These are phyloP conservation scores for Drosophila tanythrix DNA, from an alignment of 2,888 invertebrate genomes.

Conservation along the genomic window DNA sequence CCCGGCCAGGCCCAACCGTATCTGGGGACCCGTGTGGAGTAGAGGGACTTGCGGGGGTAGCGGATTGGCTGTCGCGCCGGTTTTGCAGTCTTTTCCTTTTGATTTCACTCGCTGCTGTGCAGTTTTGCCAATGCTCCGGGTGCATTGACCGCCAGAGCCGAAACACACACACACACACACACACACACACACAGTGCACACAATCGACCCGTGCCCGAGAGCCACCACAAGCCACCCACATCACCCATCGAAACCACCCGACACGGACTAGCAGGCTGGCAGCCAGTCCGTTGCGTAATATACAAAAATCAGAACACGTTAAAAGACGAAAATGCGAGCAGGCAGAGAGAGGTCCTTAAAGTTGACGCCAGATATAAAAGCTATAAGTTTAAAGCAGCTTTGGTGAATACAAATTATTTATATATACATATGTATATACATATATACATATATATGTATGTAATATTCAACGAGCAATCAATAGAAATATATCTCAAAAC, in stretches of 20 bases:
- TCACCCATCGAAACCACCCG: neutral
- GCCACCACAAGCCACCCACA: neutral
- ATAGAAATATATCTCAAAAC: neutral
- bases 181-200: conserved; percentile 1
- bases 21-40: conserved; percentile 12
- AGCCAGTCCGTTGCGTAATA: conserved; percentile 44
- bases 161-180: conserved; percentile 1
- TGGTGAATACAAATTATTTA: neutral
- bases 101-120: conserved; percentile 49
- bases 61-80: conserved; percentile 5
- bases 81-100: conserved; percentile 54
- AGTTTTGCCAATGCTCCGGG: conserved; percentile 53
- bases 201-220: neutral
- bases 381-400: neutral
- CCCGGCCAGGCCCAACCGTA: conserved; percentile 24
- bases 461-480: neutral
- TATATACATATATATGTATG: too few species aligned
- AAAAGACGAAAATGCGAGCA: conserved; percentile 38
- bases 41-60: neutral
- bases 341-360: conserved; percentile 18
- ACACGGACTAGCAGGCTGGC: neutral
- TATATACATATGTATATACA: neutral
- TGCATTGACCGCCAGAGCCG: conserved; percentile 52
- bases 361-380: conserved; percentile 5
- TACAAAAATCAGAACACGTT: conserved; percentile 43